Base-by-base conservation (phyloP, 2,113 vertebrate species). In the Xenotilapia leptura region DNA sequence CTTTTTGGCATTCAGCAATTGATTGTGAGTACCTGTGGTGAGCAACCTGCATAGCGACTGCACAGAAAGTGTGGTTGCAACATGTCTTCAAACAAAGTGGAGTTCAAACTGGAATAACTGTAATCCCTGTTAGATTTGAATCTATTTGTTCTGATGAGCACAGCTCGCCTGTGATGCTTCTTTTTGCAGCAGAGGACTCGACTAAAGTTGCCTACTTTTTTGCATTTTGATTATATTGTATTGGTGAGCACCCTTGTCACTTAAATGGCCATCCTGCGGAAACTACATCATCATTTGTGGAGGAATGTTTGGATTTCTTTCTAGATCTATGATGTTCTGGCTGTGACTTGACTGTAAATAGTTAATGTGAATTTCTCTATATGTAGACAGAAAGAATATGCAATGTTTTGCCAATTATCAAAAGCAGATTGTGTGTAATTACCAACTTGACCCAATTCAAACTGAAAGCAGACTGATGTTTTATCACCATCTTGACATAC, bases 131-230 rank as follows among this genome's bases (percentile, higher is more conserved):
- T 11, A 75, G 65, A 49, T 19, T 47, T 49, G 9, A 49, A 28
- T 28, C 23, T 3, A 28, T 75, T 47, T 31, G 0, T 19, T 0
- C 42, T 31, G 70, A 75, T 75, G 42, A 45, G 68, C 14, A 47
- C 21, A 47, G 2, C 68, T 2, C 9, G 1, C 10, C 21, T 47
- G 68, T 17, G 40, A 17, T 45, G 40, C 40, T 17, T 17, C 68
- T 73, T 45, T 73, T 73, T 75, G 42, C 42, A 47, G 70, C 19
- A 75, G 40, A 75, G 42, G 42, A 75, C 1, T 75, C 3, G 0
- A 12, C 23, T 31, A 3, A 49, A 49, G 15, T 45, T 9, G 5
- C 3, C 13, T 0, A 9, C 7, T 42, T 14, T 65, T 38, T 65
- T 65, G 31, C 4, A 70, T 42, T 70, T 40, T 70, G 36, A 42